Conservation (phyloP, 2,113 vertebrate species). For the Oryzias celebensis region DNA sequence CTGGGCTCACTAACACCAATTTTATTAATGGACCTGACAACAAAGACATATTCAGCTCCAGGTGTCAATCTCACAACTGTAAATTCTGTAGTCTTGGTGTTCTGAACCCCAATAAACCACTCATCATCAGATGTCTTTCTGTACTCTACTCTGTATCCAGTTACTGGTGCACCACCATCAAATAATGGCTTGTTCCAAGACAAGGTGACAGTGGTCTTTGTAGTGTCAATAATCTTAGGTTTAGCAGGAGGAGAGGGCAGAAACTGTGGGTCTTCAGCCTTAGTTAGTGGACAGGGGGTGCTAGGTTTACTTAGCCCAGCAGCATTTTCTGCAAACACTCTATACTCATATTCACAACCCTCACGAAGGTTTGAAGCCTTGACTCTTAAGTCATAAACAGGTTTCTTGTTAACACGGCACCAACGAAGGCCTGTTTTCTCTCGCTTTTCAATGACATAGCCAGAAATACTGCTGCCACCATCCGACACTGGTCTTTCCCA, state of each 20-base stretch:
- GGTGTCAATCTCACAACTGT: conserved; percentile 85
- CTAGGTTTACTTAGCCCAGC: conserved; percentile 94
- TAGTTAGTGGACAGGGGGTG: conserved; percentile 82
- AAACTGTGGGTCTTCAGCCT: conserved; percentile 94
- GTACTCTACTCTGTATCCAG: conserved; percentile 92
- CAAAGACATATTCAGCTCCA: conserved; percentile 90
- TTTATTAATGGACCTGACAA: conserved; percentile 93
- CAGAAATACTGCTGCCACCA: conserved; percentile 90
- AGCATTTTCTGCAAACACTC: conserved; percentile 95
- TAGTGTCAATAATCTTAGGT: conserved; percentile 90
- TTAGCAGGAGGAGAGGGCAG: conserved; percentile 92
- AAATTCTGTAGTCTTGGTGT: conserved; percentile 91
- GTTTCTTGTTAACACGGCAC: conserved; percentile 97
- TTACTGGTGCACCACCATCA: conserved; percentile 93
- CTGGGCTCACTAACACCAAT: conserved; percentile 92
- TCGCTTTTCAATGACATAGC: conserved; percentile 94
- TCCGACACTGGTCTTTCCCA: conserved; percentile 95
- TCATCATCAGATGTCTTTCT: conserved; percentile 88
- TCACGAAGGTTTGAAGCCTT: conserved; percentile 92
- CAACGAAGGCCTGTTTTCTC: conserved; percentile 94
- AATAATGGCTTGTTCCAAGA: conserved; percentile 93
- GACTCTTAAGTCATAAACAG: conserved; percentile 96
- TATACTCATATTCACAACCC: conserved; percentile 94
- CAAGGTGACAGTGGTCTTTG: conserved; percentile 86
- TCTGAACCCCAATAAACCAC: conserved; percentile 88